Base-by-base conservation (phyloP, 2,113 vertebrate genomes). In the Percina caprodes region DNA sequence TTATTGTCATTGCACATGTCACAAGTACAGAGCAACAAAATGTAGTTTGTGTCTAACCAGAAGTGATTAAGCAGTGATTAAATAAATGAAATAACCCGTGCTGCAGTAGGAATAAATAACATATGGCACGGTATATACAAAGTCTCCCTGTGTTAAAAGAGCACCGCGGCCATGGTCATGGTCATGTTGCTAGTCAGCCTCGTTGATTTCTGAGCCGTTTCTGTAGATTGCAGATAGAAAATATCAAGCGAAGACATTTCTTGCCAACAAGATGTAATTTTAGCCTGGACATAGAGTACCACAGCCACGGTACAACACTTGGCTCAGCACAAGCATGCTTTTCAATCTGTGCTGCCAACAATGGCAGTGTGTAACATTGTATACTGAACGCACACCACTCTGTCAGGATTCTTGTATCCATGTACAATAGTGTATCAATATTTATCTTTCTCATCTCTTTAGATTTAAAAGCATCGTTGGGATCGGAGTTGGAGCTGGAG, bases 381-480 rank as follows among this genome's bases (percentile, higher is more conserved):
- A 55, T 9, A 67, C 39, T 42, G 35, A 42, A 42, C 24, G 2
- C 10, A 45, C 60, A 55, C 11, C 55, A 58, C 14, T 23, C 9
- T 15, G n/a, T 45, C 39, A 66, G 23, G 52, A 39, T 18, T 4
- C 15, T 19, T 21, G 26, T 67, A 11, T 46, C 48, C 10, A 55
- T 48, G 42, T 5, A n/a, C 12, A 45, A 12, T 10, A n/a, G 13
- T 69, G 4, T 19, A 24, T 46, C 2, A 5, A 9, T 46, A 6
- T 13, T 18, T 24, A 4, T 35, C 18, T n/a, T 49, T 21, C 88
- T 24, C 5, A 69, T 45, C 35, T 51, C 45, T 1, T 80, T 76
- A 99, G 98, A 86, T 99, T 99, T 92, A 99, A 99, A 91, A 98
- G 97, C 0, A 96, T 99, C 90, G 97, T 99, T 0, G 97, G 98